Conservation (phyloP, 2,797 vertebrate species). For the Enoplosus armatus region DNA sequence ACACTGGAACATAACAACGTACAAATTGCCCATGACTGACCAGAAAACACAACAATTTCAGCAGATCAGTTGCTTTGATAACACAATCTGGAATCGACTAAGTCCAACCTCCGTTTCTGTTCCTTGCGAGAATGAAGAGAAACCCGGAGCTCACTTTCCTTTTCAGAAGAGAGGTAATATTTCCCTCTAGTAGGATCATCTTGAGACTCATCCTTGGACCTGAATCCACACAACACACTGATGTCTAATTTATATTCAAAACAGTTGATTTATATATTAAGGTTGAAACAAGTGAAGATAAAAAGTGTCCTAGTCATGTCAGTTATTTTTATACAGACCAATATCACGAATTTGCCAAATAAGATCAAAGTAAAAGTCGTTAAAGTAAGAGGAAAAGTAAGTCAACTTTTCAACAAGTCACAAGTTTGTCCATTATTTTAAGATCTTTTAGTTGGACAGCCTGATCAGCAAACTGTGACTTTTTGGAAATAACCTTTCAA, state of each 20-base stretch:
- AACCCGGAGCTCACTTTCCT: neutral
- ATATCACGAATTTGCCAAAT: neutral
- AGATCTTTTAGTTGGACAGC: slow-evolving; percentile 2
- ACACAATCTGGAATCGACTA: neutral
- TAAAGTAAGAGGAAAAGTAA: neutral
- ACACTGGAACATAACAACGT: neutral
- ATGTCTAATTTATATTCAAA: neutral
- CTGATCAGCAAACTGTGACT: slow-evolving; percentile 36
- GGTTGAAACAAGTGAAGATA: neutral
- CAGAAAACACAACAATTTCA: neutral
- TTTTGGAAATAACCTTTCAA: slow-evolving; percentile 29
- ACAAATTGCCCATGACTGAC: neutral
- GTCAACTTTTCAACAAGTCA: neutral
- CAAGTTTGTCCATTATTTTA: neutral
- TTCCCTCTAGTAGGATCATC: slow-evolving; percentile 4
- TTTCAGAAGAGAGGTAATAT: neutral
- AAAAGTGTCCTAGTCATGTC: neutral
- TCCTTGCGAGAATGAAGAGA: slow-evolving; percentile 31
- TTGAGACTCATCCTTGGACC: slow-evolving; percentile 1
- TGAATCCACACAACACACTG: neutral
- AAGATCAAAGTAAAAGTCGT: neutral
- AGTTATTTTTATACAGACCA: neutral
- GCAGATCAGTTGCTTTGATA: neutral
- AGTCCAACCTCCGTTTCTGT: slow-evolving; percentile 18
- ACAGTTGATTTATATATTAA: neutral